Conservation (phyloP, 2,113 vertebrate genomes). For the Argyrosomus japonicus region DNA sequence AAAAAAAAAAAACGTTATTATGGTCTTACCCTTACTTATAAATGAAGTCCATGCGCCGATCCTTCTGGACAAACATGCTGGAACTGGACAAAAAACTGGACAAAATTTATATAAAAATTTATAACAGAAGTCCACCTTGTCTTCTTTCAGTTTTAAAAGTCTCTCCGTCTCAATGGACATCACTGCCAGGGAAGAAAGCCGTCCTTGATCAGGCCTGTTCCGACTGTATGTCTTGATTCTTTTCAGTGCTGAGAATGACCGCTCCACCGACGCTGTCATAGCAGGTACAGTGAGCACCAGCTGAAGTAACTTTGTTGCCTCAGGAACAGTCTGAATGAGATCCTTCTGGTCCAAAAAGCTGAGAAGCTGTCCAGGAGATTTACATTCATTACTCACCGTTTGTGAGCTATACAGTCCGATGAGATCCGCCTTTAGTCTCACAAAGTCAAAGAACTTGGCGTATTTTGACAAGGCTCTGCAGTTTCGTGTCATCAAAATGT, state of each 20-base stretch:
- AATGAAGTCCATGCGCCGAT: too few relatives aligned
- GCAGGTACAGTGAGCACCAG: conserved; percentile 12
- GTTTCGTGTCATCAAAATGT: too few relatives aligned
- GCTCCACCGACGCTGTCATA: background rate
- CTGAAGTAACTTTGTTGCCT: background rate
- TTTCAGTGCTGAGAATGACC: background rate
- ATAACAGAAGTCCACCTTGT: too few relatives aligned
- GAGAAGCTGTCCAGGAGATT: conserved; percentile 23
- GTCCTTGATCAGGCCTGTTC: background rate
- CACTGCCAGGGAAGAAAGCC: background rate
- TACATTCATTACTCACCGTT: conserved; percentile 4
- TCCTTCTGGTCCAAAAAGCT: conserved; percentile 15
- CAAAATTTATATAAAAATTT: too few relatives aligned
- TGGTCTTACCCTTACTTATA: too few relatives aligned
- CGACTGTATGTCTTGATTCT: background rate
- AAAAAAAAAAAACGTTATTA: too few relatives aligned
- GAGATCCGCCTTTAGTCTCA: background rate
- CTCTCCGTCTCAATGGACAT: background rate
- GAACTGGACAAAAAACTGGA: too few relatives aligned
- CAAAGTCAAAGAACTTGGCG: background rate
- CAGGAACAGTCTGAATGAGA: conserved; percentile 1
- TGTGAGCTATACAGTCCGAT: conserved; percentile 10
- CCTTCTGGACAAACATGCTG: too few relatives aligned
- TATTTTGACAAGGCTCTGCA: conserved; percentile 6
- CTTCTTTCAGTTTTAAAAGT: too few relatives aligned